These are phyloP conservation scores for Helogale parvula DNA, from an alignment of 2,113 vertebrate species.

Conservation along the genomic window DNA sequence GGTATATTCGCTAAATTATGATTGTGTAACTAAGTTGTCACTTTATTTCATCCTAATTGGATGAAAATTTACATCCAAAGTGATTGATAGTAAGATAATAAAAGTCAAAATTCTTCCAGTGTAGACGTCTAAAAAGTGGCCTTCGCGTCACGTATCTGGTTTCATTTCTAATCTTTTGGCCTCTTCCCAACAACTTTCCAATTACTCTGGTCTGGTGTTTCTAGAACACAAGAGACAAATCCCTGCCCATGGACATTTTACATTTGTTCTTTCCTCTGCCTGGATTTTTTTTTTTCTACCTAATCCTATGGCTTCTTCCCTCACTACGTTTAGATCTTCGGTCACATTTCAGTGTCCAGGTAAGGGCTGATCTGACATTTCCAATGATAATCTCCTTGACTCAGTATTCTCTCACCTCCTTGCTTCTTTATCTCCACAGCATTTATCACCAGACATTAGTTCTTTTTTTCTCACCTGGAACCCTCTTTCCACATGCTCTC, in stretches of 20 bases:
- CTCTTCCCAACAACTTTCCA: neutral
- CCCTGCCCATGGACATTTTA: neutral
- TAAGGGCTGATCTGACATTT: neutral
- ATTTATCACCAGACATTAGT: neutral
- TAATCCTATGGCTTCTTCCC: neutral
- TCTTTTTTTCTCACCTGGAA: neutral
- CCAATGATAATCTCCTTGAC: neutral
- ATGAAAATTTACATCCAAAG: neutral
- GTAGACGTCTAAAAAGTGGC: neutral
- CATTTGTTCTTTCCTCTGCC: neutral
- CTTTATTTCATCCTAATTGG: neutral
- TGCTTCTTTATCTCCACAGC: neutral
- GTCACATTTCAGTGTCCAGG: neutral
- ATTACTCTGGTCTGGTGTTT: neutral
- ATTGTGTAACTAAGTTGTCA: neutral
- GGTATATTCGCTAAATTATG: neutral
- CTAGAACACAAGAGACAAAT: neutral
- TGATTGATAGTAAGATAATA: neutral
- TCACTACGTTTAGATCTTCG: neutral
- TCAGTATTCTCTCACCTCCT: neutral
- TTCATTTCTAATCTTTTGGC: neutral
- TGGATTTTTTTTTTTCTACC: neutral
- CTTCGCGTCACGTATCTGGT: neutral
- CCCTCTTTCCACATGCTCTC: rapidly evolving
- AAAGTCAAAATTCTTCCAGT: neutral